Evolutionary conservation across 2,113 vertebrate species (phyloP), one percentile per base, ranked within the genome.

Genomic region (Salvelinus fontinalis): DNA sequence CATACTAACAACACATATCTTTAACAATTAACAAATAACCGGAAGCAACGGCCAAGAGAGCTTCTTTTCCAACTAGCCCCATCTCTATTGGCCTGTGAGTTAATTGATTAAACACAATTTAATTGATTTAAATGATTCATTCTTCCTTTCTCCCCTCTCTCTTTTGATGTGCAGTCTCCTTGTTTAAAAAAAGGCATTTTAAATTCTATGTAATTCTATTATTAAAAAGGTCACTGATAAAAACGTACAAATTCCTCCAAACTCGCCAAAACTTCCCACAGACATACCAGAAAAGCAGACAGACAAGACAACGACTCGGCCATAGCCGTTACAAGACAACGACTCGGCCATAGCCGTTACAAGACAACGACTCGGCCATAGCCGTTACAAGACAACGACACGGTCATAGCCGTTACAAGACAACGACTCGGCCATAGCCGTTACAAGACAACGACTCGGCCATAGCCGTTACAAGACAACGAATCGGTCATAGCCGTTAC

Each of bases 1-100:
- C 49, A 51, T 51, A 3, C 14, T 51, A 51, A 51, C 49, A 16
- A 51, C 49, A 54, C 11, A 9, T 44, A 44, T 11, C 39, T 44
- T 44, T 44, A 11, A 44, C 39, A 44, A 44, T 44, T 44, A 24
- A 62, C 7, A 60, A 60, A 60, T 60, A 14, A 22, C 20, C 59
- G 5, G 20, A 62, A 22, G n/a, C 59, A n/a, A 62, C 7, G 7
- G n/a, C 8, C n/a, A 62, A 62, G 59, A 11, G 54, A 57, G 54
- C 54, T 5, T 57, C 4, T 57, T 90, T 86, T 82, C 59, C 20
- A 82, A 80, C 84, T 84, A 74, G 49, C 84, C 77, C 80, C 81
- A 85, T 57, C 16, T 62, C n/a, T 84, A 80, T 77, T 75, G 67
- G 73, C 81, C 74, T 31, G 75, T 70, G 85, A 86, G 85, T 83